phyloP scores from a whole-genome alignment of 2,113 vertebrate species.

The Eolophus roseicapilla region DNA sequence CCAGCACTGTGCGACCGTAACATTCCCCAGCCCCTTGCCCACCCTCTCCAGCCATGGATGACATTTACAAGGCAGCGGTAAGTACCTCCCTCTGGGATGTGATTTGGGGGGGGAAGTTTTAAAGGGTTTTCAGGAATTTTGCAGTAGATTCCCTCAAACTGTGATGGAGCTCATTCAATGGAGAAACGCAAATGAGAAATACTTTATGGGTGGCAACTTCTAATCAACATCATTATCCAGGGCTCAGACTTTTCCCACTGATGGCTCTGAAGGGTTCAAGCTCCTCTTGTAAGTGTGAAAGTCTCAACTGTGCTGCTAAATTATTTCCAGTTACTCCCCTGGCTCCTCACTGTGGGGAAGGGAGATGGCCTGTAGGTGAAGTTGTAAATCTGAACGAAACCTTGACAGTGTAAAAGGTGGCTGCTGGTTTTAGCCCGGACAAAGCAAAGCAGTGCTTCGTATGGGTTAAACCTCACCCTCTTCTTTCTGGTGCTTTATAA shows the following conservation, averaged over 20 bases:
- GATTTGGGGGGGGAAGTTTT: neutral
- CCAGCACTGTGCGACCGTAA: neutral
- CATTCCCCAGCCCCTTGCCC: neutral
- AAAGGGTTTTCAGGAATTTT: accelerated
- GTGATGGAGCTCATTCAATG: neutral
- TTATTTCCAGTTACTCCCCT: neutral
- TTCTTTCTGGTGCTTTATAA: neutral
- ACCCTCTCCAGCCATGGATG: constrained; percentile 75
- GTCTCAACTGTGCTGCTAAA: neutral
- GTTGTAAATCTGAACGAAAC: neutral
- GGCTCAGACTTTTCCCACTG: neutral
- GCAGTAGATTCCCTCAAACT: neutral
- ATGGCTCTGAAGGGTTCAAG: neutral
- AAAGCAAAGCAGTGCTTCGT: neutral
- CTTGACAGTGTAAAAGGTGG: neutral
- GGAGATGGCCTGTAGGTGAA: neutral
- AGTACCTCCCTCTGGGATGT: constrained; percentile 16
- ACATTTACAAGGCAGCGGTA: constrained; percentile 87
- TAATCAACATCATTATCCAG: neutral
- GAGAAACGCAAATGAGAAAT: neutral
- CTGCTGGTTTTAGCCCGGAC: neutral
- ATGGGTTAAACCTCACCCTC: neutral
- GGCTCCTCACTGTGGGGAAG: neutral
- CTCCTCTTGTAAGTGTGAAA: neutral
- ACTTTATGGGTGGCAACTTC: neutral